A percentile compares a stretch with the other conserved stretches of the same genome.
phyloP scores from a whole-genome alignment of 2,113 vertebrate species.

The Cheilinus undulatus region DNA sequence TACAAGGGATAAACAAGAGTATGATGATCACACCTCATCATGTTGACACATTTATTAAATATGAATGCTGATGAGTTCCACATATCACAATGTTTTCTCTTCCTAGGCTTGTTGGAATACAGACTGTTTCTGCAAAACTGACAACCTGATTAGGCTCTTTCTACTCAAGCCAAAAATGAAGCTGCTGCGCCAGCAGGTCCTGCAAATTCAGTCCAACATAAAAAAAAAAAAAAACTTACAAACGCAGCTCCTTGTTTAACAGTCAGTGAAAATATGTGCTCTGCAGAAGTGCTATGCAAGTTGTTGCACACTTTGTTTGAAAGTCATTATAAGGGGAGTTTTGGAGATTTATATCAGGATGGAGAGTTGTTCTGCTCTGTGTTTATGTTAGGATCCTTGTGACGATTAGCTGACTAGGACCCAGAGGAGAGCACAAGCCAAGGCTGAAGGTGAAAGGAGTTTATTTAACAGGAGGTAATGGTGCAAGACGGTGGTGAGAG shows the following conservation, averaged over 20 bases:
- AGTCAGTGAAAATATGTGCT: neutral
- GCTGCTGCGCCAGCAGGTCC: neutral
- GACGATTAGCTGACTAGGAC: no score
- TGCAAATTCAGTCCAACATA: neutral
- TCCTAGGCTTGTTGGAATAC: conserved; percentile 1
- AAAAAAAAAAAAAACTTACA: neutral
- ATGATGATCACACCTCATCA: conserved; percentile 4
- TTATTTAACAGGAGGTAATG: no score
- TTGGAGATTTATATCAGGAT: neutral
- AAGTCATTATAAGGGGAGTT: neutral
- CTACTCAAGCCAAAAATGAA: neutral
- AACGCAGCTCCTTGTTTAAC: neutral
- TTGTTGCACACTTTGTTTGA: neutral
- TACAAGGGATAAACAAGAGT: conserved; percentile 14
- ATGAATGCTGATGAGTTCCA: conserved; percentile 7
- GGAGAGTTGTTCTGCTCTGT: neutral
- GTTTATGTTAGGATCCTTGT: no score
- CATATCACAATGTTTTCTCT: conserved; percentile 1
- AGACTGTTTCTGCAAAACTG: conserved; percentile 14
- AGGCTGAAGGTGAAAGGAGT: no score
- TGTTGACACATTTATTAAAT: conserved; percentile 27
- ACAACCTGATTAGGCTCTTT: neutral
- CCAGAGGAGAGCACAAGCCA: no score
- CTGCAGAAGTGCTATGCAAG: neutral
- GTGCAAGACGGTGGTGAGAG: no score